These are phyloP conservation scores for Rhynchonycteris naso DNA, from an alignment of 2,797 vertebrate genomes.

Conservation along the genomic window DNA sequence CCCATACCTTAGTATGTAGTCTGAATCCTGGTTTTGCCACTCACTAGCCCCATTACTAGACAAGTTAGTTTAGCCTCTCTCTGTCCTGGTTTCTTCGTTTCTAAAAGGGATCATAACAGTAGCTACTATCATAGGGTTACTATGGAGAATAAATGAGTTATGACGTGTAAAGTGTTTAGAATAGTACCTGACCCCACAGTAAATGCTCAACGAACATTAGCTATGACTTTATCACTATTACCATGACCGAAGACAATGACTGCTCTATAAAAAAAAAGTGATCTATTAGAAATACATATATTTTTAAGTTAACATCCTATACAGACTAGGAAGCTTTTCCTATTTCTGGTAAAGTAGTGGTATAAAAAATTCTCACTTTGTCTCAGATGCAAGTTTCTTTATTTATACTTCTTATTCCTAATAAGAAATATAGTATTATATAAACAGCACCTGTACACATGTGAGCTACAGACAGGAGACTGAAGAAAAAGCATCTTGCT, in stretches of 20 bases:
- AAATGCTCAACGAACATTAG: neutral
- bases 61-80: slow-evolving; percentile 6
- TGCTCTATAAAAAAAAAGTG: neutral
- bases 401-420: neutral
- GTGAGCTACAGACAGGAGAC: neutral
- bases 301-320: slow-evolving; percentile 3
- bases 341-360: neutral
- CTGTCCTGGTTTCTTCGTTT: neutral
- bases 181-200: neutral
- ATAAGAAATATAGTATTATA: slow-evolving; percentile 26
- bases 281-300: neutral
- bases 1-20: neutral
- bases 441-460: neutral
- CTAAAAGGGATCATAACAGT: neutral
- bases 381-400: neutral
- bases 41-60: neutral
- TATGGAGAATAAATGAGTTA: neutral
- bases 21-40: neutral
- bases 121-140: neutral
- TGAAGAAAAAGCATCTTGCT: neutral
- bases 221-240: neutral
- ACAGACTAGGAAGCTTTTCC: neutral
- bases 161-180: neutral
- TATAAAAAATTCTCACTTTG: neutral
- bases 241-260: neutral